Evolutionary conservation across 2,888 invertebrate genomes (phyloP), one percentile per base, ranked within the genome.

Genomic region (Seira musarum): DNA sequence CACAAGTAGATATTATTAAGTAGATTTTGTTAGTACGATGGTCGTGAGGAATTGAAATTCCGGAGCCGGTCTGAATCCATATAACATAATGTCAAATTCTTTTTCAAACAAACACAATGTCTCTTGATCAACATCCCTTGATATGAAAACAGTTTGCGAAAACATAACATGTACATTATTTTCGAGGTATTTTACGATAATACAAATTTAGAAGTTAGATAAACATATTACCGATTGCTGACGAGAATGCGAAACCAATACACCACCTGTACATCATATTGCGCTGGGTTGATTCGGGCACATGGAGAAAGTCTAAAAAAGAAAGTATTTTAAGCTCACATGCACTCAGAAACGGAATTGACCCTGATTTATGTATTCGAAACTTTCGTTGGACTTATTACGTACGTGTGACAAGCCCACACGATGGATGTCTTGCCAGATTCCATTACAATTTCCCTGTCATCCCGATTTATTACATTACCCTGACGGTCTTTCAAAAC

Each of bases 1-100:
- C n/a, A n/a, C n/a, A n/a, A n/a, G n/a, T n/a, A n/a, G 30, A 8
- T 46, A 15, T n/a, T 17, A 40, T 24, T 49, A 35, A 64, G 13
- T 15, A 21, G 40, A 25, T 72, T 1, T 10, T 75, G n/a, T n/a
- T 25, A 63, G 63, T 70, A 82, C 80, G 22, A 83, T 10, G 2
- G 85, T 83, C 1, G 81, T 70, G 1, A 83, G 1, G 1, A 85
- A 72, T 46, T 82, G 83, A 8, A 82, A 70, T 69, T 85, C 85
- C 0, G 84, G 83, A 21, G 81, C 70, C 0, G 85, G 85, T 13
- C 70, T 70, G 24, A 84, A 82, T 24, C 85, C 85, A 71, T 85
- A 85, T 1, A 85, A 21, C 67, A 84, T 78, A 8, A 85, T 78
- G 21, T 81, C 78, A 73, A 85, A 81, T 21, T 84, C 83, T 15